These are phyloP conservation scores for Pollachius pollachius DNA, from an alignment of 2,113 vertebrate species.

Conservation along the genomic window DNA sequence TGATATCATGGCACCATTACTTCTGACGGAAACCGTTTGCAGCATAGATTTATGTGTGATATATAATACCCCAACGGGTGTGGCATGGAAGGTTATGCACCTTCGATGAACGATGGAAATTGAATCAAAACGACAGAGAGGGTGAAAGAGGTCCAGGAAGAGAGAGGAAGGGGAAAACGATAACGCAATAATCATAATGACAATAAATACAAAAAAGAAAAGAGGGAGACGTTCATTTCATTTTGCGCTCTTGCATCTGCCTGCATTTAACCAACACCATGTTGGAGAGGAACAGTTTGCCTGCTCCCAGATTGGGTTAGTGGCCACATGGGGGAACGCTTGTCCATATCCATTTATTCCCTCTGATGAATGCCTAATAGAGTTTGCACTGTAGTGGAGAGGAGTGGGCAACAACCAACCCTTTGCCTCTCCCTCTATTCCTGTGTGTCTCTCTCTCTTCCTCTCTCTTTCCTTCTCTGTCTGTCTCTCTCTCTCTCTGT, in stretches of 20 bases:
- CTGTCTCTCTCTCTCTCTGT: slow-evolving; percentile 23
- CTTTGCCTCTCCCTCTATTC: slow-evolving; percentile 4
- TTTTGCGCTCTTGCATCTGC: slow-evolving; percentile 50
- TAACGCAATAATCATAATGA: slow-evolving; percentile 62
- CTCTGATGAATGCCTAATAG: slow-evolving; percentile 44
- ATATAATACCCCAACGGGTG: slow-evolving; percentile 44
- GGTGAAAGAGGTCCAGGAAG: slow-evolving; percentile 25
- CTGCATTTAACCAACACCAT: slow-evolving; percentile 49
- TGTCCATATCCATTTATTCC: slow-evolving; percentile 53
- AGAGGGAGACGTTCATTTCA: slow-evolving; percentile 37
- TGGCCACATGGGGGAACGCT: slow-evolving; percentile 29
- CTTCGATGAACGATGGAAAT: slow-evolving; percentile 56
- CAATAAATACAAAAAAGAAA: neutral
- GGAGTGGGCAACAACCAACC: neutral
- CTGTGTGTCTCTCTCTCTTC: neutral
- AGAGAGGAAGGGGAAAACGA: slow-evolving; percentile 6
- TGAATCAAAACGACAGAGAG: slow-evolving; percentile 44
- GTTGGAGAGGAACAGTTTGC: slow-evolving; percentile 54
- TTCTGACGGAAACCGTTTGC: too few species aligned
- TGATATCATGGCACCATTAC: slow-evolving; percentile 25
- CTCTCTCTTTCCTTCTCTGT: neutral
- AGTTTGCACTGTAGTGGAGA: slow-evolving; percentile 5
- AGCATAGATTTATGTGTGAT: slow-evolving; percentile 35
- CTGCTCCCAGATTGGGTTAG: slow-evolving; percentile 44
- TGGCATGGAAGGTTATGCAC: slow-evolving; percentile 46